phyloP scores from a whole-genome alignment of 2,888 invertebrate species.

The Lottia gigantea region DNA sequence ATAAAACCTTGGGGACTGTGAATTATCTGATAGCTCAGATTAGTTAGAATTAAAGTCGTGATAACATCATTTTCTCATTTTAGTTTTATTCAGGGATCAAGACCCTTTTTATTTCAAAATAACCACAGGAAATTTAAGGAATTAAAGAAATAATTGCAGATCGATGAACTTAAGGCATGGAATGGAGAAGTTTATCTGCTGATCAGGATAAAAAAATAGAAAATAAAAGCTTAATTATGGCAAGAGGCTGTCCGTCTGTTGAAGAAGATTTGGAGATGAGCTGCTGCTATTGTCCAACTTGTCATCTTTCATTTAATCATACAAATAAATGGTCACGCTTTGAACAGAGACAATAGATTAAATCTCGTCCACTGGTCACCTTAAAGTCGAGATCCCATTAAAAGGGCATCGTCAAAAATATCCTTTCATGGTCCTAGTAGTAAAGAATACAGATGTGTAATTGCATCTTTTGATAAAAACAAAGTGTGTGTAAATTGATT shows the following conservation, averaged over 20 bases:
- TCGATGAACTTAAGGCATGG: too few relatives aligned
- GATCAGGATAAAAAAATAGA: too few relatives aligned
- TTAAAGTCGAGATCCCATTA: neutral
- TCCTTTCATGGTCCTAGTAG: neutral
- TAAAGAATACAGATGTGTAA: neutral
- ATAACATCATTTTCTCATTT: too few relatives aligned
- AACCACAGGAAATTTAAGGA: too few relatives aligned
- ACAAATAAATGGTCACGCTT: neutral
- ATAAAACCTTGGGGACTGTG: too few relatives aligned
- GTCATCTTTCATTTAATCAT: conserved; percentile 3
- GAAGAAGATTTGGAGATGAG: neutral
- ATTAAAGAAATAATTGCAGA: too few relatives aligned
- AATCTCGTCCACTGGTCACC: neutral
- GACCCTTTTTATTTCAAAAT: too few relatives aligned
- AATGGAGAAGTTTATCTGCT: too few relatives aligned
- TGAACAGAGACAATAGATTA: neutral
- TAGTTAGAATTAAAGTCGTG: too few relatives aligned
- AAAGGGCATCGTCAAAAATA: neutral
- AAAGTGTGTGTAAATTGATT: neutral
- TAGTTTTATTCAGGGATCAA: too few relatives aligned
- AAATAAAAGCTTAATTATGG: neutral
- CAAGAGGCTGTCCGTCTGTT: neutral
- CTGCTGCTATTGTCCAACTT: neutral
- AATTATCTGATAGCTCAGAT: too few relatives aligned
- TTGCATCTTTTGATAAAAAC: neutral